Conservation (phyloP, 2,888 invertebrate genomes). For the Marasmarcha lunaedactyla region DNA sequence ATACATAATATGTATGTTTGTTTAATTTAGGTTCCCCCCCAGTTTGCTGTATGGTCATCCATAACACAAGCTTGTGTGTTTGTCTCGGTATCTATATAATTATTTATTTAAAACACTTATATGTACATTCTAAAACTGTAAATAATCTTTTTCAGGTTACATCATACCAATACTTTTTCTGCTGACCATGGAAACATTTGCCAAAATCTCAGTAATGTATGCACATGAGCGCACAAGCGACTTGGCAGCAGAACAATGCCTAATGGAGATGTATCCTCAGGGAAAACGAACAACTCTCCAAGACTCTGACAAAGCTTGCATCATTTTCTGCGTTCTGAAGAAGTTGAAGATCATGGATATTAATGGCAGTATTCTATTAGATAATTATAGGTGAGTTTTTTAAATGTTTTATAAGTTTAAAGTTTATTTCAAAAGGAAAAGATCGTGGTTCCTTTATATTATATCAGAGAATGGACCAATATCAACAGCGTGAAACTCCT, state of each 20-base stretch:
- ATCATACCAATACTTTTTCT: constrained; percentile 13
- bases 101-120: too few species aligned
- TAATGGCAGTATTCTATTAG: constrained; percentile 44
- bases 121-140: too few species aligned
- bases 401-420: too few species aligned
- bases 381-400: constrained; percentile 39
- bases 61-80: too few species aligned
- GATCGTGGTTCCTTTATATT: too few species aligned
- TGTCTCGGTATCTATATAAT: too few species aligned
- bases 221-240: constrained; percentile 52
- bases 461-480: too few species aligned
- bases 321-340: constrained; percentile 54
- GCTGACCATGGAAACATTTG: constrained; percentile 21
- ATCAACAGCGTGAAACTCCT: too few species aligned
- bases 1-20: too few species aligned
- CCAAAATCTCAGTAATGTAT: constrained; percentile 53
- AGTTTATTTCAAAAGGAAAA: too few species aligned
- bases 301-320: constrained; percentile 53
- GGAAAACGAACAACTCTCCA: constrained; percentile 36
- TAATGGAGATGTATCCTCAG: constrained; percentile 50
- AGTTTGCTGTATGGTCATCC: too few species aligned
- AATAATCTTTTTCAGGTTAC: background rate
- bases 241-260: constrained; percentile 41
- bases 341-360: constrained; percentile 52
- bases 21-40: too few species aligned